Base-by-base conservation (phyloP, 1,140 invertebrate genomes). In the Rhizoglyphus robini region DNA sequence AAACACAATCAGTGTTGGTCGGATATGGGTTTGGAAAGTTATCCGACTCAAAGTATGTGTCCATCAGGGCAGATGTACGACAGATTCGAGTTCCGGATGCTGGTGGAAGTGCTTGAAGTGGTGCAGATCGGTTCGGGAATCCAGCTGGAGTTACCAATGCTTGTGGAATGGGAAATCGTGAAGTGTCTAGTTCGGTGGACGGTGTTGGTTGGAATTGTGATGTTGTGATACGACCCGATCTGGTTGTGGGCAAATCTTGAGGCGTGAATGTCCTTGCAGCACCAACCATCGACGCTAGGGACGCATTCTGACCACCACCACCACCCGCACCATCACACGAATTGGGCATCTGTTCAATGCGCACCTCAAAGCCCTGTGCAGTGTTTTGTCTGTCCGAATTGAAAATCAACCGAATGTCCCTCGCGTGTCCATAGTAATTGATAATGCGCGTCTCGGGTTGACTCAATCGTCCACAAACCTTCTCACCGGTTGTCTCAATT, bases 301-400 rank as follows among this genome's bases (percentile, higher is more conserved):
- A 41, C 8, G 36, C 36, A 41, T 41, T 41, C 8, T 41, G 36
- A 11, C 8, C 8, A 41, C 48, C 20, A 25, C 62, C 66, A 27
- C 62, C 65, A 23, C 48, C 20, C 29, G 65, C 66, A 27, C 62
- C 65, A 23, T 67, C 65, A 58, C 70, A 71, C 3, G 71, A 71
- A 47, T 70, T 68, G 8, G 65, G 36, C 4, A 72, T 59, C 48
- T 72, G 71, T 23, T 66, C 54, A 4, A 70, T 34, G n/a, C 67
- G 27, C 2, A 70, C 63, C 49, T 72, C 65, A 32, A 72, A 72
- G 18, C 71, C 71, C n/a, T 66, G 48, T 25, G 69, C 34, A 25
- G 64, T 64, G 13, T 49, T 68, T 29, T 71, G 67, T 2, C 67
- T 60, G 65, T 72, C 71, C 0, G 70, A 69, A 11, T 65, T 59